phyloP scores from a whole-genome alignment of 2,113 vertebrate genomes.

The Oophaga pumilio region DNA sequence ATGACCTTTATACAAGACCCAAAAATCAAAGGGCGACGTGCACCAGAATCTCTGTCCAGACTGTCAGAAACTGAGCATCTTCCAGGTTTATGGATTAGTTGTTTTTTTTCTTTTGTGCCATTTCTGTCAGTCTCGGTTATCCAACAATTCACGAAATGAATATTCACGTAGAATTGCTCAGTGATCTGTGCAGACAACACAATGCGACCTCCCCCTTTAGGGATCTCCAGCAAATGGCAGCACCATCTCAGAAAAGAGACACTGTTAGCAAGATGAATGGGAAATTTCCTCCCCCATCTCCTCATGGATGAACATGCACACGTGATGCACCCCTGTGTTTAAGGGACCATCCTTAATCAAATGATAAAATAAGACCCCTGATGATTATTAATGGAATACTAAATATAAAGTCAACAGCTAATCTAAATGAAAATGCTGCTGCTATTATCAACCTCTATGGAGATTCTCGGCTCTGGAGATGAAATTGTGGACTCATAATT shows the following conservation, averaged over 20 bases:
- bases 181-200: constrained; percentile 57
- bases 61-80: background rate
- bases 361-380: background rate
- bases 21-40: background rate
- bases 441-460: no score
- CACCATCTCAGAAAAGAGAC: constrained; percentile 32
- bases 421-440: no score
- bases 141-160: constrained; percentile 29
- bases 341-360: no score
- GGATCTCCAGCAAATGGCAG: constrained; percentile 52
- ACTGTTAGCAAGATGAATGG: background rate
- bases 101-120: constrained; percentile 55
- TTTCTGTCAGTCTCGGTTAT: constrained; percentile 47
- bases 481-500: no score
- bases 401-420: no score
- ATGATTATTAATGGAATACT: background rate
- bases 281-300: constrained; percentile 27
- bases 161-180: constrained; percentile 51
- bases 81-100: background rate
- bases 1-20: background rate
- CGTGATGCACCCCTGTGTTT: background rate
- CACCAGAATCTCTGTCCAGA: constrained; percentile 9
- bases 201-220: constrained; percentile 31
- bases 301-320: background rate
- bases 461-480: no score